Evolutionary conservation across 2,113 vertebrate species (phyloP), one percentile per base, ranked within the genome.

Genomic region (Eretmochelys imbricata): DNA sequence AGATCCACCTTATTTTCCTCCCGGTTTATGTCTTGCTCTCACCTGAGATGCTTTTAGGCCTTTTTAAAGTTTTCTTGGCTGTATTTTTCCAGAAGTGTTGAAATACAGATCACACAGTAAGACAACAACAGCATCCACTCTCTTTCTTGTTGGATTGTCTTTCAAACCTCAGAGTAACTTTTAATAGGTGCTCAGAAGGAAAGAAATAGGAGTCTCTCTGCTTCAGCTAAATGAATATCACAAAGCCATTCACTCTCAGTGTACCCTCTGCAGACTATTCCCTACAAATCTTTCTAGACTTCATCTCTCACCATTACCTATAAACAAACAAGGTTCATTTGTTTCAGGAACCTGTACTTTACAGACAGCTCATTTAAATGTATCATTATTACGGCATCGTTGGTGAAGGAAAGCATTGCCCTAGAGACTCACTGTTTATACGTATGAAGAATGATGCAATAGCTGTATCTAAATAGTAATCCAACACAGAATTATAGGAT

Each of bases 371-470:
- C 93, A 96, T 97, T 98, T 98, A 98, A 98, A 98, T 97, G 91
- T 91, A 96, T 97, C 96, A 96, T 98, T 96, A 98, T 97, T 97
- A 97, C 89, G 98, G 97, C 97, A 96, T 95, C 92, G 93, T 95
- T 97, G 97, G 96, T 97, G 93, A 97, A 97, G 97, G 94, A 97
- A 97, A 98, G 97, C 97, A 81, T 94, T 92, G 93, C 98, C 98
- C 98, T 96, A 95, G 98, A 96, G 98, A 98, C 89, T 97, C 95
- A 14, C 86, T 98, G 98, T 98, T 99, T 98, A 97, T 97, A 98
- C 90, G 1, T 95, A 95, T 81, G 96, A 98, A 98, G 97, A 97
- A 98, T 99, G 98, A 99, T 99, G 98, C 98, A 99, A 99, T 97
- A 98, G 95, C 98, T 95, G 96, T 75, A 96, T 97, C 97, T 97